Evolutionary conservation across 1,140 invertebrate genomes (phyloP).

Genomic region (Pissodes strobi): DNA sequence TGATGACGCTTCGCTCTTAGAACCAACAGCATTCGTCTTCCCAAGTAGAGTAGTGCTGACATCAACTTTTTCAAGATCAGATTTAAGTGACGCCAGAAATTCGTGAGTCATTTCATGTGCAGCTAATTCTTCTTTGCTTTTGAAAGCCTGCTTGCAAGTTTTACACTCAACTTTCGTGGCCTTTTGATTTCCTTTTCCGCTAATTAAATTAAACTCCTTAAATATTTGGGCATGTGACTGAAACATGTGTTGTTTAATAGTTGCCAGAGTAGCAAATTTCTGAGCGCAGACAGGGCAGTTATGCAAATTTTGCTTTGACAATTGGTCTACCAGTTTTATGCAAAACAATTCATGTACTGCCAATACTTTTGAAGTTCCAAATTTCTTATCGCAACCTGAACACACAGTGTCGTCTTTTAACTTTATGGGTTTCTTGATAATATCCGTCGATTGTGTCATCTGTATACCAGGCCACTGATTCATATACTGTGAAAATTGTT

Average conservation of each 20-base stretch:
- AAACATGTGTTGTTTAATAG: conserved; percentile 12
- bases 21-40: background rate
- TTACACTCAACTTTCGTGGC: background rate
- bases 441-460: no score
- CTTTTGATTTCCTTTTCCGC: background rate
- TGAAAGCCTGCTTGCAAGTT: background rate
- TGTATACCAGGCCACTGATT: background rate
- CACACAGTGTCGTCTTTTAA: background rate
- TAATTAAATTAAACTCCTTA: background rate
- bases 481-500: background rate
- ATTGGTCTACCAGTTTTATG: background rate
- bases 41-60: background rate
- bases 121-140: background rate
- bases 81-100: background rate
- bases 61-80: background rate
- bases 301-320: background rate
- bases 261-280: conserved; percentile 3
- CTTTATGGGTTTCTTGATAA: background rate
- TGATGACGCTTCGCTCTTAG: no score
- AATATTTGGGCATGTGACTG: background rate
- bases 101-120: conserved; percentile 6
- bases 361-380: background rate
- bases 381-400: background rate
- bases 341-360: conserved; percentile 7
- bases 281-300: background rate